These are phyloP conservation scores for Lutraria lutraria DNA, from an alignment of 2,888 invertebrate genomes.

Conservation along the genomic window DNA sequence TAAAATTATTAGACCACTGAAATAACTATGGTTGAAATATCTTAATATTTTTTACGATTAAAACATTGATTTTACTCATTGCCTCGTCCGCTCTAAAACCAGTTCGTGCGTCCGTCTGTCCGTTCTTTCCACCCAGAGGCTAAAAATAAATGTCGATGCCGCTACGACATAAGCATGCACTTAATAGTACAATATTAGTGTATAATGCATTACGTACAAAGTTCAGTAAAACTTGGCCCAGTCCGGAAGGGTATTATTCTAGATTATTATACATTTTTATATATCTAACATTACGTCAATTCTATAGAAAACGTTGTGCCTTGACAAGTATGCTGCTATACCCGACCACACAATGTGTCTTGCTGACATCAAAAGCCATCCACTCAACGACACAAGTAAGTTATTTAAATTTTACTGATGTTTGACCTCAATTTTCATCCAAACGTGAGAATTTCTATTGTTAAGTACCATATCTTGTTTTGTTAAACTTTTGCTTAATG, in stretches of 20 bases:
- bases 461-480: neutral
- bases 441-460: neutral
- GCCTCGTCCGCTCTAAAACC: neutral
- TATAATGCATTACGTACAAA: too few species aligned
- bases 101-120: too few species aligned
- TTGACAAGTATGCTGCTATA: constrained; percentile 25
- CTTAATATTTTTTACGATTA: neutral
- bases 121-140: too few species aligned
- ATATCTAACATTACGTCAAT: neutral
- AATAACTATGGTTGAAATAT: neutral
- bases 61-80: neutral
- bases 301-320: neutral
- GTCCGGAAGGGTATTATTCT: too few species aligned
- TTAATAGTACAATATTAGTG: too few species aligned
- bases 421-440: neutral
- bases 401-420: neutral
- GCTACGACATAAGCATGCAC: neutral
- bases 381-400: constrained; percentile 17
- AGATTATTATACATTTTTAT: too few species aligned
- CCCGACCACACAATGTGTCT: constrained; percentile 29
- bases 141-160: too few species aligned
- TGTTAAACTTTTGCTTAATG: neutral
- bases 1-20: neutral
- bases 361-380: neutral
- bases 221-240: too few species aligned